A percentile compares a stretch with the other conserved stretches of the same genome.
These are phyloP conservation scores for Drosophila testacea DNA, from an alignment of 2,888 invertebrate species.

Conservation along the genomic window DNA sequence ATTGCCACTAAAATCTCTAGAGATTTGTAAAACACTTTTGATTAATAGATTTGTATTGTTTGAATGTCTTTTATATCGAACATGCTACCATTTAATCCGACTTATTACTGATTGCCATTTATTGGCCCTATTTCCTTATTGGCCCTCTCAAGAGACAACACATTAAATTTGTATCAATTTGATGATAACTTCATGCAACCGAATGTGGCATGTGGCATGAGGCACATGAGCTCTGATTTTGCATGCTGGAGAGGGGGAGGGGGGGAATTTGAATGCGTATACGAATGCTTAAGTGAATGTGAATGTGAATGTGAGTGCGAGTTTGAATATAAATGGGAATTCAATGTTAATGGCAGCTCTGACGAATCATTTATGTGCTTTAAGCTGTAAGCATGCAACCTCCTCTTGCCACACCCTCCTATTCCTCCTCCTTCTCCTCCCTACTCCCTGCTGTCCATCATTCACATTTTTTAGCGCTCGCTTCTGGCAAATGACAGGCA, in stretches of 20 bases:
- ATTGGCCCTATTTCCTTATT: not conserved
- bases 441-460: not conserved
- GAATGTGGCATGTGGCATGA: not conserved
- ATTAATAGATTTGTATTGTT: not conserved
- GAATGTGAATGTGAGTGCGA: slow-evolving; percentile 2
- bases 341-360: slow-evolving; percentile 46
- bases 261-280: slow-evolving; percentile 4
- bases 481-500: slow-evolving; percentile 47
- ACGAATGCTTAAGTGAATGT: not conserved
- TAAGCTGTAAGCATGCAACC: slow-evolving; percentile 4
- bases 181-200: slow-evolving; percentile 7
- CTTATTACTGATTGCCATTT: slow-evolving; percentile 2
- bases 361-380: slow-evolving; percentile 21
- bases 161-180: slow-evolving; percentile 29
- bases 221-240: slow-evolving; percentile 14
- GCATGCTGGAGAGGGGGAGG: not conserved
- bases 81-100: slow-evolving; percentile 5
- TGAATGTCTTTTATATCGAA: not conserved
- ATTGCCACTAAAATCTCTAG: too few species aligned
- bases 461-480: slow-evolving; percentile 21
- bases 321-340: slow-evolving; percentile 31
- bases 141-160: not conserved
- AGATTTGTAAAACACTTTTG: too few species aligned
- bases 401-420: not conserved
- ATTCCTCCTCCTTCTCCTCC: too few species aligned